These are phyloP conservation scores for Pyrrhosoma nymphula DNA, from an alignment of 2,888 invertebrate genomes.

Conservation along the genomic window DNA sequence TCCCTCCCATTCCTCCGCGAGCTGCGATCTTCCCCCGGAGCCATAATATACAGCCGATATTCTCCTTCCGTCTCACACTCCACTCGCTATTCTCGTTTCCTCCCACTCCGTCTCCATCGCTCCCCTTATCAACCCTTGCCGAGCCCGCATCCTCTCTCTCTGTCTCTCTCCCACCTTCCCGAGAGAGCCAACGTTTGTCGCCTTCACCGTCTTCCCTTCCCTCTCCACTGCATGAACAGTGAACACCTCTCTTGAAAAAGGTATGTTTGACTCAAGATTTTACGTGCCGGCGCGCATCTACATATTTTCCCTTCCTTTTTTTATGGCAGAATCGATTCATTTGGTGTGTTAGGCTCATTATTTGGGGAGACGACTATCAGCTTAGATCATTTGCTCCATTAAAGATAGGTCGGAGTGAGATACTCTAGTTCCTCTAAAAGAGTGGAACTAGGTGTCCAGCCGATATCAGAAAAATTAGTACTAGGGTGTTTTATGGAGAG, in stretches of 20 bases:
- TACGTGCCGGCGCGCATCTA: not conserved
- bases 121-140: not conserved
- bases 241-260: not conserved
- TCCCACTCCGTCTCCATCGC: not conserved
- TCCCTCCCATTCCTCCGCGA: conserved; percentile 10
- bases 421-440: too few species aligned
- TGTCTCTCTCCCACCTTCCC: not conserved
- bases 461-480: too few species aligned
- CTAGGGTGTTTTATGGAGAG: too few species aligned
- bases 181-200: not conserved
- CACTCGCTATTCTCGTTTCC: not conserved
- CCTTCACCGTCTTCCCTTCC: not conserved
- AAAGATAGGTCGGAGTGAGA: too few species aligned
- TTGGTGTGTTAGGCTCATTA: too few species aligned
- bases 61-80: not conserved
- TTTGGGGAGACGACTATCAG: too few species aligned
- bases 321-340: too few species aligned
- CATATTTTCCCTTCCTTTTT: not conserved
- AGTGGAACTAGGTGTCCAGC: too few species aligned
- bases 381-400: too few species aligned
- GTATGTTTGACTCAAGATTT: not conserved
- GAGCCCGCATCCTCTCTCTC: not conserved
- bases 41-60: not conserved
- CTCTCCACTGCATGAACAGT: not conserved
- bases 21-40: not conserved